Conservation (phyloP, 2,888 invertebrate species). For the Aphrophora alni region DNA sequence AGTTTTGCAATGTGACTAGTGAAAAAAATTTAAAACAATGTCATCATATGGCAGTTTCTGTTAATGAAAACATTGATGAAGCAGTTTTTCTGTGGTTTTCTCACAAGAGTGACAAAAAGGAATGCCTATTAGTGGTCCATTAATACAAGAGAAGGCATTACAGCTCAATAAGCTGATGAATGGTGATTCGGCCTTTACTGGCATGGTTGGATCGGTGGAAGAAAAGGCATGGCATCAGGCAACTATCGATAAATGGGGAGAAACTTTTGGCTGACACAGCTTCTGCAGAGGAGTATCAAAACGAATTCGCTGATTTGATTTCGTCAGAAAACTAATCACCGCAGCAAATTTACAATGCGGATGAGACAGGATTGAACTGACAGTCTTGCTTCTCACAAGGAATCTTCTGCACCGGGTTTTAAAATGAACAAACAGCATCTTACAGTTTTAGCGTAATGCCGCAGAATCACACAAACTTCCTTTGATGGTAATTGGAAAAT, state of each 20-base stretch:
- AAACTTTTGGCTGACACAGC: too few species aligned
- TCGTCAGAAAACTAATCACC: conserved; percentile 26
- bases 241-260: too few species aligned
- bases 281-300: too few species aligned
- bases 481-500: conserved; percentile 50
- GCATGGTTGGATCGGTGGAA: too few species aligned
- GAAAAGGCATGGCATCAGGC: too few species aligned
- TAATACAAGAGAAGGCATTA: too few species aligned
- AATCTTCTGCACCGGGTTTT: conserved; percentile 47
- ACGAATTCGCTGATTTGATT: background rate
- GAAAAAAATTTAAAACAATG: too few species aligned
- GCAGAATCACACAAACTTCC: conserved; percentile 48
- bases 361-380: conserved; percentile 50
- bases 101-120: too few species aligned
- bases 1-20: too few species aligned
- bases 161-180: too few species aligned
- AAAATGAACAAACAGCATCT: conserved; percentile 51
- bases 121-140: too few species aligned
- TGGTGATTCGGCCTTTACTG: conserved; percentile 43
- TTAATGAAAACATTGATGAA: conserved; percentile 40
- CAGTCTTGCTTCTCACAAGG: conserved; percentile 45
- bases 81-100: conserved; percentile 44
- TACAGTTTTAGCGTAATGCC: conserved; percentile 48
- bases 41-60: background rate
- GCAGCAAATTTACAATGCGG: conserved; percentile 50